A percentile compares a stretch with the other conserved stretches of the same genome.
Evolutionary conservation across 2,113 vertebrate species (phyloP).

Genomic region (Dipodomys ordii): DNA sequence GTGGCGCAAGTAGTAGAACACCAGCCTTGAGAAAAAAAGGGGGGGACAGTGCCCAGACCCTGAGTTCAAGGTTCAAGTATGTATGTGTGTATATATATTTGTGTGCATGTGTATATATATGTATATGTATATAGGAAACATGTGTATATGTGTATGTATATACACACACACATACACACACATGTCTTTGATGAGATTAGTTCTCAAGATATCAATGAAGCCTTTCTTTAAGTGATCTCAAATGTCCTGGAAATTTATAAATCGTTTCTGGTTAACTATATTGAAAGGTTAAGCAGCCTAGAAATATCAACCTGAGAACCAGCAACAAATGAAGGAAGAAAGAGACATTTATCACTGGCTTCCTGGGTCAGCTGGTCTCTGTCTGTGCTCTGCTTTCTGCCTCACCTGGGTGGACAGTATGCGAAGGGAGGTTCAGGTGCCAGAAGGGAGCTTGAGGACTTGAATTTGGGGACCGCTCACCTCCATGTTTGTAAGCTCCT

Average conservation of each 20-base stretch:
- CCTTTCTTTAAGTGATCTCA: fast-evolving
- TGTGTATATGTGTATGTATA: too few species aligned
- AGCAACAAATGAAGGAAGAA: neutral
- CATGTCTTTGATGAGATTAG: fast-evolving
- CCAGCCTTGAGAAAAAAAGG: too few species aligned
- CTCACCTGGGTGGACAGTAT: fast-evolving
- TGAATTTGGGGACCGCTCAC: neutral
- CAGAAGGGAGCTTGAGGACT: fast-evolving
- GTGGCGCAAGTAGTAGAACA: too few species aligned
- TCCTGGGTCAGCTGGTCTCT: neutral
- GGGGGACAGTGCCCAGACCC: neutral
- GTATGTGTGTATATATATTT: too few species aligned
- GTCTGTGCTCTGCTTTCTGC: fast-evolving
- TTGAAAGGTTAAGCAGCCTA: fast-evolving
- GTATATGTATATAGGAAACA: too few species aligned
- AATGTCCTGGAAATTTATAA: neutral
- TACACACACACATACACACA: too few species aligned
- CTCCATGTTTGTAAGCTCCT: neutral
- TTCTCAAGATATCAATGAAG: neutral
- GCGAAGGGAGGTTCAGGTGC: neutral
- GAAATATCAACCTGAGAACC: neutral
- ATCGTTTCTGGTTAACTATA: neutral
- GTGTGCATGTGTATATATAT: too few species aligned
- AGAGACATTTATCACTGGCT: fast-evolving
- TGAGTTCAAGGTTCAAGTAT: too few species aligned